Percentiles rank a stretch among this genome's conserved stretches.
phyloP scores from a whole-genome alignment of 2,113 vertebrate species.

The Apaloderma vittatum region DNA sequence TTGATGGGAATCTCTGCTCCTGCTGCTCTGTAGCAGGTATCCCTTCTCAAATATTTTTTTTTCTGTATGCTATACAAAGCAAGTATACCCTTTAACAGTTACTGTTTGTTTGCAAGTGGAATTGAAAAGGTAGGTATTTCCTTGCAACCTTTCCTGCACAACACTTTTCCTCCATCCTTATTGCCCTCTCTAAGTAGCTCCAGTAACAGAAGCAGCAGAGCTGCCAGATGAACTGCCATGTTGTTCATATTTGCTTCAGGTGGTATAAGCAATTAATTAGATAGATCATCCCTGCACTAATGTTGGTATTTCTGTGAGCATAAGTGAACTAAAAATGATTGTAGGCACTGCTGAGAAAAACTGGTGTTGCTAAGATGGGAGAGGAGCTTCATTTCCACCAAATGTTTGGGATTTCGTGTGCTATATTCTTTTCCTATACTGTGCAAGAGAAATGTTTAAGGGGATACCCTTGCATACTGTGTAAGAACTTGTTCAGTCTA shows the following conservation, averaged over 20 bases:
- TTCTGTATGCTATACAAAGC: neutral
- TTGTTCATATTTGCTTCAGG: neutral
- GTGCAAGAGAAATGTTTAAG: neutral
- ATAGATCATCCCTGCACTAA: neutral
- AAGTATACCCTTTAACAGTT: neutral
- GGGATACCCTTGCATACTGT: neutral
- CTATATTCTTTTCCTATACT: neutral
- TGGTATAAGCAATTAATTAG: neutral
- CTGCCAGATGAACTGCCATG: neutral
- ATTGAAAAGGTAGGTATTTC: neutral
- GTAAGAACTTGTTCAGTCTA: neutral
- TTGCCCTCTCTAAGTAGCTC: neutral
- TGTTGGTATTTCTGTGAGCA: neutral
- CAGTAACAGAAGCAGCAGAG: neutral
- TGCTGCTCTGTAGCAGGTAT: neutral
- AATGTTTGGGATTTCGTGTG: neutral
- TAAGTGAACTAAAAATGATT: neutral
- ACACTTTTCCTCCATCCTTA: neutral
- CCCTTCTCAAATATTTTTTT: neutral
- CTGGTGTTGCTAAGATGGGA: neutral
- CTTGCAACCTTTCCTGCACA: neutral
- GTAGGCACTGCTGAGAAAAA: neutral
- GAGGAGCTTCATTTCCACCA: neutral
- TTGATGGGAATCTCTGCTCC: neutral
- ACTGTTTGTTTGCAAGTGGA: neutral